Percentiles rank a stretch among this genome's conserved stretches.
Evolutionary conservation across 1,140 invertebrate species (phyloP).

Genomic region (Mamestra configurata): DNA sequence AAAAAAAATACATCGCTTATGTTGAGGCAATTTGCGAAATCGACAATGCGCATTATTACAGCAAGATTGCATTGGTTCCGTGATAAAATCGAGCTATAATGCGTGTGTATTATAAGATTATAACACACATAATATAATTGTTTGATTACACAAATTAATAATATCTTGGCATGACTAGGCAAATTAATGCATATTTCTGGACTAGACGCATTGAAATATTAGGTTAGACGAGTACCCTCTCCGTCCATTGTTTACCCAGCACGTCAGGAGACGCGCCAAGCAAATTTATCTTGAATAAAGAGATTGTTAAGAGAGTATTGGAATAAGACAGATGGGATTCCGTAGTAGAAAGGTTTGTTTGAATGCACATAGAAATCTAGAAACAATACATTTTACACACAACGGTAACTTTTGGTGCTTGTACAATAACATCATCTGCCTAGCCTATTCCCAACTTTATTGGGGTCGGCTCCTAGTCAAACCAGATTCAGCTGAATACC

Average conservation of each 20-base stretch:
- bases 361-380: too few species aligned
- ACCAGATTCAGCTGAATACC: too few species aligned
- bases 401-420: too few species aligned
- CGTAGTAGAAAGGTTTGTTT: neutral
- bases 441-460: too few species aligned
- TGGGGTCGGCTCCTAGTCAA: too few species aligned
- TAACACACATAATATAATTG: neutral
- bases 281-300: neutral
- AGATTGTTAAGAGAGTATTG: neutral
- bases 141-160: neutral
- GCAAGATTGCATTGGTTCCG: too few species aligned
- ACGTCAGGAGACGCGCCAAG: constrained; percentile 10
- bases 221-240: neutral
- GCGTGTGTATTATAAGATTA: neutral
- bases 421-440: too few species aligned
- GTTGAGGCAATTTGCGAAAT: too few species aligned
- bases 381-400: too few species aligned
- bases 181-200: neutral
- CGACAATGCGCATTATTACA: too few species aligned
- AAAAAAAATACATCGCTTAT: too few species aligned
- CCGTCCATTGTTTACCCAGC: neutral
- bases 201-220: neutral
- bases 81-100: too few species aligned
- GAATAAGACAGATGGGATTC: neutral
- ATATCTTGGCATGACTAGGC: neutral